These are phyloP conservation scores for Loxodonta africana DNA, from an alignment of 2,113 vertebrate genomes.

Conservation along the genomic window DNA sequence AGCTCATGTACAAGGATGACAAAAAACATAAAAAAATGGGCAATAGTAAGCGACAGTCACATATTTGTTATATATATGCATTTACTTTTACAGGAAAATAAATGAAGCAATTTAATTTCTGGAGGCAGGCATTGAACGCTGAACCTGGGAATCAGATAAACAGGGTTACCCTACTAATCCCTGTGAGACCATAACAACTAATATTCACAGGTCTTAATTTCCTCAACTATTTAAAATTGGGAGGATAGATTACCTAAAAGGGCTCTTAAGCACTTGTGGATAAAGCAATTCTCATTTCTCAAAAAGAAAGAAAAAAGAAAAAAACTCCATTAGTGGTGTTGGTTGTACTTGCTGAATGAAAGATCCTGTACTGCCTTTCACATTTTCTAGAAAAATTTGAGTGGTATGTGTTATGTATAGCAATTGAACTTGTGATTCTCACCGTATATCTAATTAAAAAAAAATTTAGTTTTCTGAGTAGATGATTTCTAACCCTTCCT, in stretches of 20 bases:
- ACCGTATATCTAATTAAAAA: background rate
- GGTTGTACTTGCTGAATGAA: background rate
- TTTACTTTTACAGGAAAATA: background rate
- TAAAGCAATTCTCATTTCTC: background rate
- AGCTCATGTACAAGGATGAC: background rate
- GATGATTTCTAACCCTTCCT: background rate
- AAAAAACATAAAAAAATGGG: background rate
- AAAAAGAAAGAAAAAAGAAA: background rate
- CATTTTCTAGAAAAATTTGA: conserved; percentile 13
- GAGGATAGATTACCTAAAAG: background rate
- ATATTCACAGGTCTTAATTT: background rate
- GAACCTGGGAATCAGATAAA: background rate
- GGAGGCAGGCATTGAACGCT: background rate
- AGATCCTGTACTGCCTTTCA: background rate
- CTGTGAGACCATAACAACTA: background rate
- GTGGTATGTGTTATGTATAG: background rate
- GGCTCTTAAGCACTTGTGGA: background rate
- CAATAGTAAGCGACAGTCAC: background rate
- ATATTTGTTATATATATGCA: background rate
- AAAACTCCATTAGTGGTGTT: background rate
- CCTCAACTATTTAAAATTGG: background rate
- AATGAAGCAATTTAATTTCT: background rate
- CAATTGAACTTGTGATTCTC: background rate
- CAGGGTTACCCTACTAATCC: background rate
- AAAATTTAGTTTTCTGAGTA: background rate